Percentiles rank a stretch among this genome's conserved stretches.
These are phyloP conservation scores for Pseudomyrmex flavicornis DNA, from an alignment of 1,140 invertebrate species.

Conservation along the genomic window DNA sequence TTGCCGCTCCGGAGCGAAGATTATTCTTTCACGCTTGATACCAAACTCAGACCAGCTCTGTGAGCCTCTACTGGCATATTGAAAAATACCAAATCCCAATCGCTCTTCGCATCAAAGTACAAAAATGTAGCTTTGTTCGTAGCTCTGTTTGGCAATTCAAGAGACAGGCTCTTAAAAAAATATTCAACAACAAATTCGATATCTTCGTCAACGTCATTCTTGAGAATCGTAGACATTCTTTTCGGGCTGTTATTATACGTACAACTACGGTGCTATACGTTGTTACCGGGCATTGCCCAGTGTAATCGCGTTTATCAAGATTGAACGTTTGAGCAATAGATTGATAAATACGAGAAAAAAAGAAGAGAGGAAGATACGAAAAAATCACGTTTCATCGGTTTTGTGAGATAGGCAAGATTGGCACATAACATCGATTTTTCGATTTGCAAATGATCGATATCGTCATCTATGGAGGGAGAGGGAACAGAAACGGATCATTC, in stretches of 20 bases:
- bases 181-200: too few species aligned
- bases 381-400: neutral
- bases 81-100: too few species aligned
- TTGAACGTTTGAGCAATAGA: neutral
- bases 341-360: neutral
- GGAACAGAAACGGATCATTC: neutral
- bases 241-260: neutral
- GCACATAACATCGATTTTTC: constrained; percentile 19
- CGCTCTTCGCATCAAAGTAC: too few species aligned
- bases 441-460: constrained; percentile 60
- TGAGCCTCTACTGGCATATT: too few species aligned
- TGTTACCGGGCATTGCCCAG: neutral
- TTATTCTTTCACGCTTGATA: too few species aligned
- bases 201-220: too few species aligned
- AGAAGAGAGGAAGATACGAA: neutral
- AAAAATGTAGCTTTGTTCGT: too few species aligned
- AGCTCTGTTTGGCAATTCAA: too few species aligned
- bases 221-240: too few species aligned
- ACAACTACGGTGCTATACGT: constrained; percentile 1
- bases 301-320: neutral
- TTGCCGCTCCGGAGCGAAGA: too few species aligned
- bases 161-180: too few species aligned
- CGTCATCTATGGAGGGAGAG: neutral
- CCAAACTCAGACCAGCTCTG: too few species aligned
- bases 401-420: neutral